A percentile compares a stretch with the other conserved stretches of the same genome.
Evolutionary conservation across 2,113 vertebrate genomes (phyloP).

Genomic region (Eupsittula cactorum): DNA sequence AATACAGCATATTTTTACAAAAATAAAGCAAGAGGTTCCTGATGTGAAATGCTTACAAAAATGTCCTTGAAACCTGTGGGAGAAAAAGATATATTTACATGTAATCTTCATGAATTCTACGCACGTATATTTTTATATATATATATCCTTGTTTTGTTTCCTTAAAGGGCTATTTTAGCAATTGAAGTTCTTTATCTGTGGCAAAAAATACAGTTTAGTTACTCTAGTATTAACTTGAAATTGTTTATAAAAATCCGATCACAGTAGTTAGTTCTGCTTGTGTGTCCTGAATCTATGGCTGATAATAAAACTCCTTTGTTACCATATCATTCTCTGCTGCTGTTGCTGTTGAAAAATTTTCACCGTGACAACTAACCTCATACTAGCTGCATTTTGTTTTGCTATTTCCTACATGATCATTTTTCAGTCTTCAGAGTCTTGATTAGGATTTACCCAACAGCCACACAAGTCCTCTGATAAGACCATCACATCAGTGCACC

Average conservation of each 20-base stretch:
- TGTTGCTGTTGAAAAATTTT: background rate
- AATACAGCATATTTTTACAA: background rate
- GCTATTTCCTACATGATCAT: background rate
- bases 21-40: background rate
- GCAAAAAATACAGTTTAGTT: background rate
- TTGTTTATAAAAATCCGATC: background rate
- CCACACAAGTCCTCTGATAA: background rate
- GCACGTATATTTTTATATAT: background rate
- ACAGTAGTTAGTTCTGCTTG: background rate
- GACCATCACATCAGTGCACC: background rate
- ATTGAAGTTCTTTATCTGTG: background rate
- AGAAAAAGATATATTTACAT: background rate
- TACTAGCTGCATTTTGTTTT: background rate
- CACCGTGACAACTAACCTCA: background rate
- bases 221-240: background rate
- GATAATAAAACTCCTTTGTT: background rate
- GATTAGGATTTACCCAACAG: background rate
- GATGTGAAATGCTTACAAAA: background rate
- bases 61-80: background rate
- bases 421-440: background rate
- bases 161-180: background rate
- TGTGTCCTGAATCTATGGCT: background rate
- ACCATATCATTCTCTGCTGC: background rate
- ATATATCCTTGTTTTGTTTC: background rate
- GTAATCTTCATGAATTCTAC: background rate